Evolutionary conservation across 2,113 vertebrate species (phyloP), one percentile per base, ranked within the genome.

Genomic region (Phaethornis superciliosus): DNA sequence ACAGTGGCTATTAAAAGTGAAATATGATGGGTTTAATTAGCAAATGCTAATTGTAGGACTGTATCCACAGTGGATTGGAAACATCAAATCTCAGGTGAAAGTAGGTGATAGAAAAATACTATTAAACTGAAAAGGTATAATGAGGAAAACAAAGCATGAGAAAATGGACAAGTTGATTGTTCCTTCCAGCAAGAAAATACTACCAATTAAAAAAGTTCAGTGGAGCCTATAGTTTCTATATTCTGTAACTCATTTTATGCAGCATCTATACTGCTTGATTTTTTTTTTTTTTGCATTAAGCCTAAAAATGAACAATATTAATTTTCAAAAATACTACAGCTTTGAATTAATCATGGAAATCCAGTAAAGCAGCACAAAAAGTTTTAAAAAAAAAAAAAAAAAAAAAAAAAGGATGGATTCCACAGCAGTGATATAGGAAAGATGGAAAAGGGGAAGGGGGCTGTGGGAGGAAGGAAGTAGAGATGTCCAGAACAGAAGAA

Each of bases 21-120:
- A 95, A 95, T 95, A 97, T 88, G 91, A 85, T 91, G 88, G 0
- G 30, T 91, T 90, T 96, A 97, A 97, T 97, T 97, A 97, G 89
- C 44, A 91, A 94, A 87, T 94, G 82, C 86, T 97, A 97, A 97
- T 96, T 93, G 90, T 76, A 75, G 72, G 81, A 65, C 91, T 78
- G 85, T 83, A 90, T 93, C 85, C 94, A 95, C 35, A 77, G 72
- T 74, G 69, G 58, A 92, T 93, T 58, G 88, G 88, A 90, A 88
- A 77, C 81, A 74, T 21, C 22, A 33, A 90, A 96, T 96, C 87
- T 96, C 94, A 95, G 88, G 92, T 96, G 95, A 95, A 94, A 94
- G 81, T 40, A 84, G 56, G 79, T 93, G 96, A 97, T 95, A 96
- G 92, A 86, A 95, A 93, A 97, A 90, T 88, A 80, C 85, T 85